These are phyloP conservation scores for Dendrocopos noguchii DNA, from an alignment of 2,113 vertebrate species.

Conservation along the genomic window DNA sequence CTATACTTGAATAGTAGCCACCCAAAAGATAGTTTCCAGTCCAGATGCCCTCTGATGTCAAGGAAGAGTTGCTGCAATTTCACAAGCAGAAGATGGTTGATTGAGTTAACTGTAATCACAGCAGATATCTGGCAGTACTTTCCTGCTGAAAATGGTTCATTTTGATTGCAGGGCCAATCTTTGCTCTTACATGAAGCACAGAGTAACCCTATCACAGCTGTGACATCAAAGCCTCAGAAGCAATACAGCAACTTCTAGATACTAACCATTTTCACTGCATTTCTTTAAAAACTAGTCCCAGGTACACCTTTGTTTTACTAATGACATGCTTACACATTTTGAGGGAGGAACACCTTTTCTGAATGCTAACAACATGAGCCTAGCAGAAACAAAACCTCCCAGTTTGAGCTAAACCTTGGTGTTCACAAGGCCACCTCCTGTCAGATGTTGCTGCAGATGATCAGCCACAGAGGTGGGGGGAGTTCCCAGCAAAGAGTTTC, in stretches of 20 bases:
- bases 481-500: conserved; percentile 59
- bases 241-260: not conserved
- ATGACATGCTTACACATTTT: rapidly evolving
- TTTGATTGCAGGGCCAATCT: not conserved
- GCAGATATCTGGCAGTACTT: not conserved
- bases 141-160: not conserved
- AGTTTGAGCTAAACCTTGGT: not conserved
- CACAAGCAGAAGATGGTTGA: not conserved
- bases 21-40: not conserved
- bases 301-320: not conserved
- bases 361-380: rapidly evolving
- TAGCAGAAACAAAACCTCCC: not conserved
- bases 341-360: not conserved
- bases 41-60: not conserved
- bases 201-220: not conserved
- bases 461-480: not conserved
- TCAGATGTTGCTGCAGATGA: conserved; percentile 31
- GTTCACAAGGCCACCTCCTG: conserved; percentile 7
- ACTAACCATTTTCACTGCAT: not conserved
- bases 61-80: not conserved
- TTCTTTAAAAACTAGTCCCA: not conserved
- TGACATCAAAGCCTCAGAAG: not conserved
- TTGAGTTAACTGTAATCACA: not conserved
- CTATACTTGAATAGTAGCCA: not conserved
- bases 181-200: not conserved